A percentile compares a stretch with the other conserved stretches of the same genome.
Conservation (phyloP, 1,140 invertebrate genomes). For the Globodera rostochiensis region DNA sequence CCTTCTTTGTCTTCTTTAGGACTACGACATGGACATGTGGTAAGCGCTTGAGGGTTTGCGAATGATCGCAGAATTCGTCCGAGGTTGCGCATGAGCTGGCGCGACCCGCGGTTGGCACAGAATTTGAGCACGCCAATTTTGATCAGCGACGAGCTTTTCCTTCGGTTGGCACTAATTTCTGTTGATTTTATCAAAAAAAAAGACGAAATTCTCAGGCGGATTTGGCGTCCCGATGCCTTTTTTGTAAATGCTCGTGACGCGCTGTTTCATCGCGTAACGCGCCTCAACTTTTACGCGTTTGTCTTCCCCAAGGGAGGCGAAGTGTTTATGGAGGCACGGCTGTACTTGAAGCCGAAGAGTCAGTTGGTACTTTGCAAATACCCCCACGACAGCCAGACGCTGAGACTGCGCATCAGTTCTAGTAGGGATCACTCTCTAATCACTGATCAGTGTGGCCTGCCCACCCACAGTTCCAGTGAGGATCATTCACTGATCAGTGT, state of each 20-base stretch:
- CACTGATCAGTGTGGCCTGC: no score
- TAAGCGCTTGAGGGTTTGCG: not conserved
- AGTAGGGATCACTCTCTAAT: slow-evolving; percentile 35
- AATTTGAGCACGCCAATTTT: slow-evolving; percentile 58
- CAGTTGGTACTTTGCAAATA: slow-evolving; percentile 61
- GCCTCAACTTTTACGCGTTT: slow-evolving; percentile 63
- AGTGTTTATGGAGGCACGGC: slow-evolving; percentile 59
- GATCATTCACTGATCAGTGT: no score
- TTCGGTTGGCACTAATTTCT: slow-evolving; percentile 39
- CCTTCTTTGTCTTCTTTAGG: slow-evolving; percentile 42
- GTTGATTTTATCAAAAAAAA: slow-evolving; percentile 34
- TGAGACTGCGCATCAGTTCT: slow-evolving; percentile 57
- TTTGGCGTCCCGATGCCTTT: slow-evolving; percentile 64
- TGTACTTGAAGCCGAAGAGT: slow-evolving; percentile 62
- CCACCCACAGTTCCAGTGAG: no score
- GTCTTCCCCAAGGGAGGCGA: slow-evolving; percentile 61
- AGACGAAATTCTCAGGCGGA: not conserved
- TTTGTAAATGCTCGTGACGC: slow-evolving; percentile 61
- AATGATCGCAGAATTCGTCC: slow-evolving; percentile 12
- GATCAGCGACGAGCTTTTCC: slow-evolving; percentile 61
- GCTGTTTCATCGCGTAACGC: slow-evolving; percentile 61
- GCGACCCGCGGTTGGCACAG: slow-evolving; percentile 62
- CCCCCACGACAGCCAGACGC: slow-evolving; percentile 59
- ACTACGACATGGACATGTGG: slow-evolving; percentile 64
- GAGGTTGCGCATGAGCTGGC: slow-evolving; percentile 60